Conservation (phyloP, 2,888 invertebrate species). For the Diaprepes abbreviatus region DNA sequence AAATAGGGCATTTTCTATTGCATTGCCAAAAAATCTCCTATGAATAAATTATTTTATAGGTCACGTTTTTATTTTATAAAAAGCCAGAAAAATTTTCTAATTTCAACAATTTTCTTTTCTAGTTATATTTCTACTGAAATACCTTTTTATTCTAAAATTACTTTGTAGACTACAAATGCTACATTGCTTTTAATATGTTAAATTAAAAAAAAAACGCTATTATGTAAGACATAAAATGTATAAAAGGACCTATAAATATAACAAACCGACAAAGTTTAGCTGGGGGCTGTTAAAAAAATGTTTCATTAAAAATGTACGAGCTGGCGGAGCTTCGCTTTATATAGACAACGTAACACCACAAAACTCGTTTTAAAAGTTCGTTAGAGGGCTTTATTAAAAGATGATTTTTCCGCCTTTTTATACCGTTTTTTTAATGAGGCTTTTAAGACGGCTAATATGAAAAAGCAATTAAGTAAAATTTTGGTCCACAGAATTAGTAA, state of each 20-base stretch:
- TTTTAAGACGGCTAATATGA: conserved; percentile 10
- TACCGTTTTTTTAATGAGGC: conserved; percentile 27
- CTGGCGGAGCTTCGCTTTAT: conserved; percentile 30
- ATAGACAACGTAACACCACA: conserved; percentile 24
- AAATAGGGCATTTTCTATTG: too few species aligned
- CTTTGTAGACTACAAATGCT: too few species aligned
- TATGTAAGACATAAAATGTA: not conserved
- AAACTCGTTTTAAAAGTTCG: conserved; percentile 31
- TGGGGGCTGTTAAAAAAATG: conserved; percentile 20
- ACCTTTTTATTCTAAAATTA: too few species aligned
- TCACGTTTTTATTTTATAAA: too few species aligned
- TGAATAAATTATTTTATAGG: too few species aligned
- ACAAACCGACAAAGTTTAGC: conserved; percentile 17
- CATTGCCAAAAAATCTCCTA: too few species aligned
- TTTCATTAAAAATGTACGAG: conserved; percentile 39
- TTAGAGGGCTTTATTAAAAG: conserved; percentile 30
- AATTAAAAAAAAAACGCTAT: too few species aligned
- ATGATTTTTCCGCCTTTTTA: conserved; percentile 20
- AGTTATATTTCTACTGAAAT: too few species aligned
- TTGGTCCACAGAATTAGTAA: not conserved
- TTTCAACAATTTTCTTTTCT: too few species aligned
- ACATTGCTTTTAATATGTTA: too few species aligned
- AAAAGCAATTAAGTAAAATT: conserved; percentile 27
- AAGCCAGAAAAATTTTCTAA: too few species aligned
- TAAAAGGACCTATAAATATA: conserved; percentile 5